Base-by-base conservation (phyloP, 2,888 invertebrate genomes). In the Cephalotes varians region DNA sequence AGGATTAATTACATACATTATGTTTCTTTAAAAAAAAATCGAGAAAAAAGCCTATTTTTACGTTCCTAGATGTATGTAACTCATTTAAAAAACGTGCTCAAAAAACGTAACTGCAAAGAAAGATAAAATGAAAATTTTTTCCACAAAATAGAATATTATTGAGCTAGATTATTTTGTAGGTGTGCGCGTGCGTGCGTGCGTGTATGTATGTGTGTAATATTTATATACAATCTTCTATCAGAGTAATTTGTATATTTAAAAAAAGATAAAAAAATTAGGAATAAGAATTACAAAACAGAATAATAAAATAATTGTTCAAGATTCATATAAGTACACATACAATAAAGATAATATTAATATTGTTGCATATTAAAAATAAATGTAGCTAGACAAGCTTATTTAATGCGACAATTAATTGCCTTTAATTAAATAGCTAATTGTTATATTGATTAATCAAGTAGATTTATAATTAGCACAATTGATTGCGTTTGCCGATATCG, bases 361-460 rank as follows among this genome's bases (percentile, higher is more conserved):
- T 44, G 15, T 51, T 3, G 9, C 10, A 51, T 12, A 21, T 21
- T 3, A 51, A 51, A 51, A 51, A 4, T 51, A 51, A 51, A 21
- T 51, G 1, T 51, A 51, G 51, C 21, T 21, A 51, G 21, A 51
- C 10, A 4, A 21, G 51, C 21, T 51, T 10, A 51, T 21, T n/a
- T n/a, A 47, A 15, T 47, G 18, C 18, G 44, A 47, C 5, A 54
- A 44, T 28, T 54, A 54, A 21, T 25, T 15, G 15, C 15, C 12
- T 37, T 65, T 65, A 65, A 65, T 65, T 65, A 65, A 65, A 25
- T 47, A 28, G 25, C 40, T 65, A 65, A 47, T 47, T 65, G 28
- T 65, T 21, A 40, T 40, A 25, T 65, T 28, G 18, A 65, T 21
- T 18, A 28, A 44, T 44, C 18, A 44, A 21, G 9, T 65, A 31